A percentile compares a stretch with the other conserved stretches of the same genome.
Evolutionary conservation across 1,140 invertebrate genomes (phyloP).

Genomic region (Drosophila trapezifrons): DNA sequence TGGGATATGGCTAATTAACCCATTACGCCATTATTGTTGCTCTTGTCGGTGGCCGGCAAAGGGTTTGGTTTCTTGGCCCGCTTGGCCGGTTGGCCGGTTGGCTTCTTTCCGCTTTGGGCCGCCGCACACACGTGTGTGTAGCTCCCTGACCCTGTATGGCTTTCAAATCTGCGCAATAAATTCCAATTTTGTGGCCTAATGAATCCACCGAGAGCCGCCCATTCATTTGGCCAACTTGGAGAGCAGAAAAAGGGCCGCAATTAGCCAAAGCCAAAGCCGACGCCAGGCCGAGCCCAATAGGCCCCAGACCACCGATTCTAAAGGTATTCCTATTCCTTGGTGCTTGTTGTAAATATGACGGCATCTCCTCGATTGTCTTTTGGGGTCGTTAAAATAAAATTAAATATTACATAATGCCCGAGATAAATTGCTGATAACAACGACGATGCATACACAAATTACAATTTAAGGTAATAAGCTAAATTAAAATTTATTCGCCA

Average conservation of each 20-base stretch:
- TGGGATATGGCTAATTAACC: slow-evolving; percentile 78
- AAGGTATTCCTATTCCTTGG: slow-evolving; percentile 5
- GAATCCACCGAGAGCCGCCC: slow-evolving; percentile 70
- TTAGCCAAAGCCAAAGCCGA: slow-evolving; percentile 53
- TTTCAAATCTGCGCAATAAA: slow-evolving; percentile 79
- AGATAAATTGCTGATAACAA: slow-evolving; percentile 44
- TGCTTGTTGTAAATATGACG: slow-evolving; percentile 33
- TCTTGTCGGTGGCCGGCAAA: slow-evolving; percentile 41
- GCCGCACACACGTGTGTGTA: slow-evolving; percentile 56
- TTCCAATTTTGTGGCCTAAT: slow-evolving; percentile 77
- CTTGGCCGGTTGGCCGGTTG: slow-evolving; percentile 16
- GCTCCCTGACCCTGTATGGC: slow-evolving; percentile 44
- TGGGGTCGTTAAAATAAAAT: slow-evolving; percentile 21
- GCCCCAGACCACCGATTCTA: slow-evolving; percentile 7
- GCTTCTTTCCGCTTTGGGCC: slow-evolving; percentile 56
- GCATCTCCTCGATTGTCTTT: slow-evolving; percentile 32
- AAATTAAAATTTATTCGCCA: slow-evolving; percentile 40
- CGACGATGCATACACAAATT: slow-evolving; percentile 28
- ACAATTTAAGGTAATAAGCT: slow-evolving; percentile 34
- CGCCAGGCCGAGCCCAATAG: slow-evolving; percentile 21
- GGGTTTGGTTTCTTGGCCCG: slow-evolving; percentile 38
- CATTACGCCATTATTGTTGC: slow-evolving; percentile 77
- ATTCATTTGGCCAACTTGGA: slow-evolving; percentile 54
- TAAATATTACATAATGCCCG: slow-evolving; percentile 46
- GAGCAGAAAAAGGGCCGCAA: slow-evolving; percentile 60